Evolutionary conservation across 1,140 invertebrate genomes (phyloP).

Genomic region (Luehdorfia chinensis): DNA sequence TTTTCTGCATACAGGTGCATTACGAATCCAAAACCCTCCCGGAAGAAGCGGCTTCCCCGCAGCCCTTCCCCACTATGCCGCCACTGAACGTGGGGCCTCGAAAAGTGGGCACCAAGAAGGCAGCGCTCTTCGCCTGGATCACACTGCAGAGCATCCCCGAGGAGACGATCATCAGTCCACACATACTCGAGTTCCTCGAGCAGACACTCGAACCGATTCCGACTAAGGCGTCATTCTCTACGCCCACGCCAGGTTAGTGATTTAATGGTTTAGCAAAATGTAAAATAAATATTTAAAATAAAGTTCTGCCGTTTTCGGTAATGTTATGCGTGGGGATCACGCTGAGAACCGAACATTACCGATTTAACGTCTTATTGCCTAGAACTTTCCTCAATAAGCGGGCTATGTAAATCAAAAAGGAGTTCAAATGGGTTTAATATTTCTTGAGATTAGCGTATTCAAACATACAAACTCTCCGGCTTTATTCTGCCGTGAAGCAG

Average conservation of each 20-base stretch:
- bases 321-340: no score
- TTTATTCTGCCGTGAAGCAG: no score
- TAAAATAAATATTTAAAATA: no score
- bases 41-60: conserved; percentile 77
- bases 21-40: conserved; percentile 90
- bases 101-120: conserved; percentile 89
- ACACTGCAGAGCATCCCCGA: conserved; percentile 97
- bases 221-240: conserved; percentile 78
- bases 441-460: no score
- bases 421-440: no score
- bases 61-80: conserved; percentile 35
- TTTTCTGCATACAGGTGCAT: conserved; percentile 85
- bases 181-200: conserved; percentile 96
- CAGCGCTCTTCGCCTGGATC: conserved; percentile 96
- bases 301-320: no score
- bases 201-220: conserved; percentile 96
- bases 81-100: conserved; percentile 51
- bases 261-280: no score
- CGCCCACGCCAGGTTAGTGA: conserved; percentile 43
- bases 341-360: no score
- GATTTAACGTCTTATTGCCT: no score
- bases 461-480: no score
- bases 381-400: no score
- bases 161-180: conserved; percentile 96
- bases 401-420: no score